phyloP scores from a whole-genome alignment of 64 coral and sea anemone species.

The Catalaphyllia jardinei region DNA sequence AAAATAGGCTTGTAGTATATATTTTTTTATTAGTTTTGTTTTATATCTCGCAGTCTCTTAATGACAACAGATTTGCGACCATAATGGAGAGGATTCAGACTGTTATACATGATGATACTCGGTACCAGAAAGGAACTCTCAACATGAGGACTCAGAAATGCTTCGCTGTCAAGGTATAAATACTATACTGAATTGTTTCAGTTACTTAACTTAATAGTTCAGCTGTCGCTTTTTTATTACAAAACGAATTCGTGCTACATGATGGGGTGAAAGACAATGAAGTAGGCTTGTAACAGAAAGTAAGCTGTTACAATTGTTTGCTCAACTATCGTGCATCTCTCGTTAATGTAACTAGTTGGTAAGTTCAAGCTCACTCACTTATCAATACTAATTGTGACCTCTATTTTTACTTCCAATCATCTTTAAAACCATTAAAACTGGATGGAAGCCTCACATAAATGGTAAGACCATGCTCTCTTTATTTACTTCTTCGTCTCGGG shows the following conservation, averaged over 20 bases:
- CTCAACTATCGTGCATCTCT: not conserved
- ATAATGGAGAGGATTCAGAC: constrained; percentile 77
- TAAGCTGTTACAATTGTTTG: too few relatives aligned
- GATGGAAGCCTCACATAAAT: constrained; percentile 44
- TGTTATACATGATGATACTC: constrained; percentile 83
- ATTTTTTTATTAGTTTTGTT: not conserved
- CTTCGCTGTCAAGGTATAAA: constrained; percentile 79
- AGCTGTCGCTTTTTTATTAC: too few relatives aligned
- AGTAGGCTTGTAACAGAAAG: too few relatives aligned
- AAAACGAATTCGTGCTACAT: too few relatives aligned
- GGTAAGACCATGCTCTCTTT: not conserved
- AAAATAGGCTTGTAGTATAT: not conserved
- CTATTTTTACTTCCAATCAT: not conserved
- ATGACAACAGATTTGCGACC: constrained; percentile 61
- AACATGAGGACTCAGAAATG: constrained; percentile 93
- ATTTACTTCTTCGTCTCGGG: too few relatives aligned
- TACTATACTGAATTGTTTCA: too few relatives aligned
- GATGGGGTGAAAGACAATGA: too few relatives aligned
- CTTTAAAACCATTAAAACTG: not conserved
- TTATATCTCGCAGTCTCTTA: constrained; percentile 53
- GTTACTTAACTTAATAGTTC: too few relatives aligned
- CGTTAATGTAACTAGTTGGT: not conserved
- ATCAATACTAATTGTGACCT: not conserved
- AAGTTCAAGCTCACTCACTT: not conserved
- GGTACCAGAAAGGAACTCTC: constrained; percentile 85